These are phyloP conservation scores for Gymnogyps californianus DNA, from an alignment of 2,113 vertebrate genomes.

Conservation along the genomic window DNA sequence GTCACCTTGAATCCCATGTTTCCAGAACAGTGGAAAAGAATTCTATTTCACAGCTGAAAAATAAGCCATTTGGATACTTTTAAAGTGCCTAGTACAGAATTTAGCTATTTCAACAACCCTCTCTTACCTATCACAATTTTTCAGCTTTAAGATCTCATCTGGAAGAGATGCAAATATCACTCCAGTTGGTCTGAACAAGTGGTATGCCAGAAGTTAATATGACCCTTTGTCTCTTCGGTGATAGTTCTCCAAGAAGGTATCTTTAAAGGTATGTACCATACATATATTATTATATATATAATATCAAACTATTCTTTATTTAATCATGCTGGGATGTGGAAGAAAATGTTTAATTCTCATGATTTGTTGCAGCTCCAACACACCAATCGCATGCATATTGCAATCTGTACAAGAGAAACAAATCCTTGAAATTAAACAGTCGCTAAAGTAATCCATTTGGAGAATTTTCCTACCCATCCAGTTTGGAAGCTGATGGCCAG, in stretches of 20 bases:
- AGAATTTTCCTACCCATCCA: not conserved
- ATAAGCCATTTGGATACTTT: constrained; percentile 6
- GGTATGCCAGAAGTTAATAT: not conserved
- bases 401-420: not conserved
- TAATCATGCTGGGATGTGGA: not conserved
- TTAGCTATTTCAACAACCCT: not conserved
- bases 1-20: constrained; percentile 61
- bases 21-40: constrained; percentile 41
- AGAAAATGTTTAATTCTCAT: not conserved
- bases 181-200: not conserved
- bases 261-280: not conserved
- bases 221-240: not conserved
- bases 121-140: not conserved
- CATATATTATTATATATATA: not conserved
- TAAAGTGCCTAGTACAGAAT: not conserved
- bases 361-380: not conserved
- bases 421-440: not conserved
- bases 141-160: not conserved
- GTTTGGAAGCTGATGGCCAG: not conserved
- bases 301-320: not conserved
- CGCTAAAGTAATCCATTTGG: not conserved
- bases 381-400: not conserved
- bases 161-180: not conserved
- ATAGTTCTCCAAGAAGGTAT: not conserved
- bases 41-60: constrained; percentile 57